Evolutionary conservation across 2,888 invertebrate species (phyloP).

Genomic region (Thecocarcelia acutangulata): DNA sequence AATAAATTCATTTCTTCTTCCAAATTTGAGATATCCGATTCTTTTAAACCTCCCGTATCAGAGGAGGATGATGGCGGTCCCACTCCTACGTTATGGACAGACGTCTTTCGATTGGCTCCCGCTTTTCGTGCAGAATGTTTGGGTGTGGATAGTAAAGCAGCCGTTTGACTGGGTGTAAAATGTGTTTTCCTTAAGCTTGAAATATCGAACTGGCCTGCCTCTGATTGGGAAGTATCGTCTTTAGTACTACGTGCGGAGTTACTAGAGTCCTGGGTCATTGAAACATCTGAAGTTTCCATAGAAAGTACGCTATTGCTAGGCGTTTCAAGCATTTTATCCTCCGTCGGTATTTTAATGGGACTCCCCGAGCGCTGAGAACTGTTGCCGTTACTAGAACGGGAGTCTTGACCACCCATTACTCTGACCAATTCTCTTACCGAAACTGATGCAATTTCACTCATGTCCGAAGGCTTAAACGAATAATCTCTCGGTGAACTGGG

Average conservation of each 20-base stretch:
- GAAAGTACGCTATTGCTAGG: conserved; percentile 75
- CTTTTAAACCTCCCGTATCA: conserved; percentile 59
- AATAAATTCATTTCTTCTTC: conserved; percentile 77
- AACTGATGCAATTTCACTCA: conserved; percentile 80
- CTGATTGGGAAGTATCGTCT: conserved; percentile 66
- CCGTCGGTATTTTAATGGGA: conserved; percentile 84
- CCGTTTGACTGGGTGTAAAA: conserved; percentile 81
- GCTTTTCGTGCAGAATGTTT: conserved; percentile 76
- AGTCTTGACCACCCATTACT: conserved; percentile 86
- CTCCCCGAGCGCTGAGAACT: conserved; percentile 85
- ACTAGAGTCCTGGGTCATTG: conserved; percentile 85
- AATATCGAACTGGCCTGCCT: conserved; percentile 74
- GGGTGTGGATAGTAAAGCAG: conserved; percentile 79
- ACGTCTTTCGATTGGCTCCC: conserved; percentile 24
- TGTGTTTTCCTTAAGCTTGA: conserved; percentile 81
- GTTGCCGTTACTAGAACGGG: conserved; percentile 88
- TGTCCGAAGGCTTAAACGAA: conserved; percentile 77
- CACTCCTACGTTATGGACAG: not conserved
- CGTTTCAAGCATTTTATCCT: conserved; percentile 77
- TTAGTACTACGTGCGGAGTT: conserved; percentile 82
- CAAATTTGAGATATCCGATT: conserved; percentile 72
- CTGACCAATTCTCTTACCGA: conserved; percentile 89
- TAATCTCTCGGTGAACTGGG: conserved; percentile 72
- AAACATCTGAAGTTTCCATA: conserved; percentile 83
- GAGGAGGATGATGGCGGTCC: conserved; percentile 45